Evolutionary conservation across 2,113 vertebrate genomes (phyloP), one percentile per base, ranked within the genome.

Genomic region (Ophthalmolycus amberensis): DNA sequence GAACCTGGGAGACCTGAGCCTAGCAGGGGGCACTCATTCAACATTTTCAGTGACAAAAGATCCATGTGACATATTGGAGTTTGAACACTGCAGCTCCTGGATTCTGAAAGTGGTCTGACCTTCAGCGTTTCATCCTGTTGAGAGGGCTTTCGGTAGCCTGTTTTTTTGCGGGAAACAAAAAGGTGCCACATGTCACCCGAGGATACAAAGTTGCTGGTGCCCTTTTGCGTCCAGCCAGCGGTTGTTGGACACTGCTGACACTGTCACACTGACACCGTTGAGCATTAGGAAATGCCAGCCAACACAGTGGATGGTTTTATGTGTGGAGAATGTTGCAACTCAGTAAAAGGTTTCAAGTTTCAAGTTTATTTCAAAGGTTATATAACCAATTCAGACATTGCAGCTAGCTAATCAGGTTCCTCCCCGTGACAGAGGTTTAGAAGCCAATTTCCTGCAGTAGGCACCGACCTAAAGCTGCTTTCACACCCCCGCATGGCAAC

Each of bases 21-120:
- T n/a, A 9, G 44, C 29, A 37, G 52, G 72, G 63, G 48, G 56
- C 40, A 81, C 88, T 92, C 86, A 77, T 90, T 86, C 75, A 83
- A 83, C 79, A 77, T 85, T 82, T 84, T 37, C 27, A 16, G 54
- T 25, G 63, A 92, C 88, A 93, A 91, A 91, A 67, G 75, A 75
- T 32, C 58, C 54, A 44, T 16, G 27, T 73, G 80, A 62, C 6
- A 46, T 40, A 77, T 14, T 46, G 75, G 56, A 83, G 79, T 69
- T 50, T 44, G 71, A 75, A 80, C 63, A 46, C 50, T 66, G 64
- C 3, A 29, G 60, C 71, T 56, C 71, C 71, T 27, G 77, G 84
- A 73, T 69, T 77, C 44, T 79, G 38, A 88, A 90, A 93, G 88
- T 85, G 76, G 29, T 84, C 65, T 91, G 92, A 93, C 92, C 92